Evolutionary conservation across 2,888 invertebrate species (phyloP), one percentile per base, ranked within the genome.

Genomic region (Entomobrya proxima): DNA sequence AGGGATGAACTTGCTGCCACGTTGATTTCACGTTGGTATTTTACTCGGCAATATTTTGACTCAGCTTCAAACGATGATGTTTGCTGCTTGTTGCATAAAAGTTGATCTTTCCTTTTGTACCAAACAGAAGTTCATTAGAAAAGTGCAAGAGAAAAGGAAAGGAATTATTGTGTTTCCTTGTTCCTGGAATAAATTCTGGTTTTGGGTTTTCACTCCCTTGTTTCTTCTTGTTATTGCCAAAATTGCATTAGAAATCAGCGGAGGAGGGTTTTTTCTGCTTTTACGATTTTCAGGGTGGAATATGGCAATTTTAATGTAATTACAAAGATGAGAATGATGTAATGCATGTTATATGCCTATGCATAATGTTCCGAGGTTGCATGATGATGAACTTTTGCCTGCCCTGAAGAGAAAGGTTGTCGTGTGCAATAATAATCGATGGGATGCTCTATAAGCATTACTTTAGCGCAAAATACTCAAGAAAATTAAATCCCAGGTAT

Each of bases 91-190:
- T n/a, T n/a, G n/a, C n/a, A n/a, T n/a, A n/a, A n/a, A n/a, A n/a
- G n/a, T n/a, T n/a, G n/a, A n/a, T n/a, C n/a, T n/a, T n/a, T n/a
- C n/a, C n/a, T n/a, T n/a, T n/a, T n/a, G n/a, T n/a, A n/a, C n/a
- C n/a, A n/a, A n/a, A n/a, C n/a, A n/a, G n/a, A n/a, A n/a, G n/a
- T 67, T 67, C 67, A 15, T 74, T 81, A 74, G 81, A 81, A 81
- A 75, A n/a, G 32, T 15, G 50, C 72, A 32, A 21, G 32, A 15
- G 47, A 24, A 4, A 44, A 44, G 15, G 9, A 37, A 67, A 18
- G 32, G 27, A 21, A 50, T 47, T 30, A 32, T 72, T 72, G 72
- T n/a, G n/a, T 72, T 69, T 69, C 69, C 44, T 69, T 44, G 69
- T 69, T 72, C 72, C 72, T 72, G 18, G 72, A 47, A 72, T 32